These are phyloP conservation scores for Catocala fraxini DNA, from an alignment of 2,888 invertebrate genomes.

Conservation along the genomic window DNA sequence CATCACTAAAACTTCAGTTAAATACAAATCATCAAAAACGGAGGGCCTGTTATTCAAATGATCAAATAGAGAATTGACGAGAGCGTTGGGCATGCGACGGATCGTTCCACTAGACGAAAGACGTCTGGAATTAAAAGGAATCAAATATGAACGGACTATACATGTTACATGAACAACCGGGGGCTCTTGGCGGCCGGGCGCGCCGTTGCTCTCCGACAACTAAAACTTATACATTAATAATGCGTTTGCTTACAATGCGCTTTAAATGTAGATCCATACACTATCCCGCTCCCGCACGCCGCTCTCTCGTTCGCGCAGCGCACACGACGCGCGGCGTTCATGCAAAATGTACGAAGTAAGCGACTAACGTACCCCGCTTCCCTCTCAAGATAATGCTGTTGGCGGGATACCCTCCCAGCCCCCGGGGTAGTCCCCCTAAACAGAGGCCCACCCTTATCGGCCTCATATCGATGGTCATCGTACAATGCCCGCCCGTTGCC, in stretches of 20 bases:
- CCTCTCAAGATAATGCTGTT: constrained; percentile 79
- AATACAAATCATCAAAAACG: too few relatives aligned
- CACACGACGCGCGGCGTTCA: constrained; percentile 68
- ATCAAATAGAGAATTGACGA: too few relatives aligned
- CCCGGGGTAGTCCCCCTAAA: constrained; percentile 34
- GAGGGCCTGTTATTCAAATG: too few relatives aligned
- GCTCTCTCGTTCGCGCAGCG: constrained; percentile 67
- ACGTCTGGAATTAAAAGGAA: constrained; percentile 84
- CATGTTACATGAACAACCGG: constrained; percentile 82
- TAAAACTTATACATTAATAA: constrained; percentile 87
- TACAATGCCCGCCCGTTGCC: constrained; percentile 34
- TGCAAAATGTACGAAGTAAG: constrained; percentile 81
- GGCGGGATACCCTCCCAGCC: constrained; percentile 48
- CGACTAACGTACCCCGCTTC: constrained; percentile 71
- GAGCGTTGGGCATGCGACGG: constrained; percentile 22
- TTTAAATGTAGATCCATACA: constrained; percentile 85
- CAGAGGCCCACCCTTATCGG: constrained; percentile 55
- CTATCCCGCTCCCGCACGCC: constrained; percentile 62
- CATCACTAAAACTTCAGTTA: too few relatives aligned
- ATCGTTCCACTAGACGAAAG: constrained; percentile 67
- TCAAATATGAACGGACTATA: constrained; percentile 84
- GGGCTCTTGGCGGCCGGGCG: constrained; percentile 75
- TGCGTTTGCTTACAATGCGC: constrained; percentile 87
- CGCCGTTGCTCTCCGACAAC: constrained; percentile 82
- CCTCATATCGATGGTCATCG: constrained; percentile 63